A percentile compares a stretch with the other conserved stretches of the same genome.
These are phyloP conservation scores for Agrotis exclamationis DNA, from an alignment of 2,888 invertebrate genomes.

Conservation along the genomic window DNA sequence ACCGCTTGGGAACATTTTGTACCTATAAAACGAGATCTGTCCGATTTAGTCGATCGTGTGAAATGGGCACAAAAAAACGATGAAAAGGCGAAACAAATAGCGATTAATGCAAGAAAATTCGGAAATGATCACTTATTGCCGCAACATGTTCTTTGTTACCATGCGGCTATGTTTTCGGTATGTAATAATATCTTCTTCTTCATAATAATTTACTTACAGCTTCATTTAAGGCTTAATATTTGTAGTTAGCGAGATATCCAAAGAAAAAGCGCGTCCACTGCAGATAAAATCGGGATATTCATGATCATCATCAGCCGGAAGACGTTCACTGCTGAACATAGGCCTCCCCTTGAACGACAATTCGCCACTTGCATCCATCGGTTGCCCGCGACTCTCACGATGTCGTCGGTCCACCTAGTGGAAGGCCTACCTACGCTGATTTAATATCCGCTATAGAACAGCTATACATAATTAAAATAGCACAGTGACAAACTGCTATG, in stretches of 20 bases:
- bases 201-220: background rate
- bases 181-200: slow-evolving; percentile 11
- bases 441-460: no score
- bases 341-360: no score
- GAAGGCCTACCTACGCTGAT: no score
- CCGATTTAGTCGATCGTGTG: slow-evolving; percentile 95
- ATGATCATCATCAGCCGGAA: no score
- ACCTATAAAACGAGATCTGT: slow-evolving; percentile 95
- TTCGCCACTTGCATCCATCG: no score
- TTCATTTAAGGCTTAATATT: background rate
- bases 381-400: no score
- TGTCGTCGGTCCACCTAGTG: no score
- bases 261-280: background rate
- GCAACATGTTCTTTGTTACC: slow-evolving; percentile 96
- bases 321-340: no score
- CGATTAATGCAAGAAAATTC: slow-evolving; percentile 93
- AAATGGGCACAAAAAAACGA: slow-evolving; percentile 95
- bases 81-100: slow-evolving; percentile 92
- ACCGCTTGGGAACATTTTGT: slow-evolving; percentile 95
- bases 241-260: background rate
- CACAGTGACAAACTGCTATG: no score
- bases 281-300: background rate
- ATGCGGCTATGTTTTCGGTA: slow-evolving; percentile 91
- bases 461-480: no score
- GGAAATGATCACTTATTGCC: slow-evolving; percentile 95